Evolutionary conservation across 2,888 invertebrate species (phyloP).

Genomic region (Ephialtes manifestator): DNA sequence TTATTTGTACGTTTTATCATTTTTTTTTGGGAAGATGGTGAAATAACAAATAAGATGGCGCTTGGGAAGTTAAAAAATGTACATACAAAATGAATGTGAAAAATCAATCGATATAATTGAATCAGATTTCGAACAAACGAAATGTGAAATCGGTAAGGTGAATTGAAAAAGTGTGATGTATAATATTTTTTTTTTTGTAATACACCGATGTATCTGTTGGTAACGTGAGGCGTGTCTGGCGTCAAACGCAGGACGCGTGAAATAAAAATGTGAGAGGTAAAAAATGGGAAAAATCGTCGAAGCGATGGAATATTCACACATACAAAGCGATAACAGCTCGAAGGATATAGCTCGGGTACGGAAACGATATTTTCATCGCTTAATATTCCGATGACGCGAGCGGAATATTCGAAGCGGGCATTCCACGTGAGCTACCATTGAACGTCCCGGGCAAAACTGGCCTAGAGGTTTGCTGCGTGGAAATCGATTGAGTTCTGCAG

Average conservation of each 20-base stretch:
- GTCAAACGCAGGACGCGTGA: constrained; percentile 15
- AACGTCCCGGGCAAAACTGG: constrained; percentile 19
- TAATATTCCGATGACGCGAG: constrained; percentile 80
- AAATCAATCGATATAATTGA: background rate
- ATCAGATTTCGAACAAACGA: background rate
- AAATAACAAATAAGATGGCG: constrained; percentile 17
- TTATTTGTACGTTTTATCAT: background rate
- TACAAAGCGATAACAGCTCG: constrained; percentile 61
- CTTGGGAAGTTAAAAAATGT: background rate
- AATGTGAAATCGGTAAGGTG: background rate
- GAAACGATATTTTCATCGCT: constrained; percentile 79
- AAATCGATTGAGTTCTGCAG: constrained; percentile 55
- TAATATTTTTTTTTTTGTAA: constrained; percentile 10
- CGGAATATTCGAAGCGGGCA: constrained; percentile 74
- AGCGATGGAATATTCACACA: constrained; percentile 45
- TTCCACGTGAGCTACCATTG: constrained; percentile 37
- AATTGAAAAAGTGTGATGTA: constrained; percentile 4
- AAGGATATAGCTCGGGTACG: constrained; percentile 69
- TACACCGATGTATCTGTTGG: constrained; percentile 9
- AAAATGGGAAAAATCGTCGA: constrained; percentile 34
- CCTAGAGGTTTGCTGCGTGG: constrained; percentile 23
- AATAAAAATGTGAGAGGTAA: constrained; percentile 17
- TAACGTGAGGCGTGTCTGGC: constrained; percentile 9
- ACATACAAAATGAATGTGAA: background rate
- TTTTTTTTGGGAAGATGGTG: background rate